Base-by-base conservation (phyloP, 2,113 vertebrate genomes). In the Bubalus kerabau region DNA sequence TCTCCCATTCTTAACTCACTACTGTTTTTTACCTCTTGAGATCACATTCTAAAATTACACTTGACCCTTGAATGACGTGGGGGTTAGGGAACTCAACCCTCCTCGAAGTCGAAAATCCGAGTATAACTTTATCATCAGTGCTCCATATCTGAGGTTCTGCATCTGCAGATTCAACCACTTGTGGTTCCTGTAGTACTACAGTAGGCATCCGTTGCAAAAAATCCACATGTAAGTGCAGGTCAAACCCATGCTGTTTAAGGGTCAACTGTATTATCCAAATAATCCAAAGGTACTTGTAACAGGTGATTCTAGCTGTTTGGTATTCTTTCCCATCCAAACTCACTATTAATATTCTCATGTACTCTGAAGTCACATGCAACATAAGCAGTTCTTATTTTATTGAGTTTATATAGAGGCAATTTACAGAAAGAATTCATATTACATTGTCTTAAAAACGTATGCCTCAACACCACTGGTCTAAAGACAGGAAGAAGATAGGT, bases 331-430 rank as follows among this genome's bases (percentile, higher is more conserved):
- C 64, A 2, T 5, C 40, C 48, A 78, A 85, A 86, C n/a, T 89
- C 46, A 82, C 24, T 36, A 74, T 56, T 96, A 76, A 54, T 80
- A 94, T 94, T 90, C 56, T 86, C 91, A 92, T 32, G 54, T 86
- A 57, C 17, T 62, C 74, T 28, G 6, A 95, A 92, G 83, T 36
- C 59, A 64, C 26, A 52, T 46, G 60, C 9, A 82, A 87, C 17
- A 87, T 83, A 71, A 57, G 32, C 3, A 50, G 23, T 89, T 76
- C 17, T 86, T 96, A 32, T 52, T 89, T 89, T 82, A 87, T 7
- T 71, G 26, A 80, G 56, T 78, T 81, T 40, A 67, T 67, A 84
- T 57, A 88, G 84, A 81, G 52, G 21, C 40, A 82, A 86, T 40
- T 26, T 62, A 76, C 7, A 80, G 36, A 50, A 0, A 62, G 67